These are phyloP conservation scores for Adela reaumurella DNA, from an alignment of 2,888 invertebrate species.

Conservation along the genomic window DNA sequence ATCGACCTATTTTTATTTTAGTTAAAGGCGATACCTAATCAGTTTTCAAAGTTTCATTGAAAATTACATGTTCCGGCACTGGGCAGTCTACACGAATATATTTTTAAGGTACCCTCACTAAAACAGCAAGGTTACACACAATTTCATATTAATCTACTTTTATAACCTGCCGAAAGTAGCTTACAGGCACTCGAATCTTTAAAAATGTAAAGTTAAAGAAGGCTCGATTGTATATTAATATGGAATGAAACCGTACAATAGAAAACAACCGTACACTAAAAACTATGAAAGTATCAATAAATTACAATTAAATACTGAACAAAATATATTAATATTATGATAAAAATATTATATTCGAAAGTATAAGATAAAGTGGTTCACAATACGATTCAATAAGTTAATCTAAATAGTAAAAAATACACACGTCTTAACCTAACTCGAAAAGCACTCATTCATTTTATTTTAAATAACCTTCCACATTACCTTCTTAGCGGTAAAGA, in stretches of 20 bases:
- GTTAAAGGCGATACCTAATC: no score
- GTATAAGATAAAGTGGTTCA: not conserved
- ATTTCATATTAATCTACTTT: not conserved
- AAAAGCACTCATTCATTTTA: conserved; percentile 37
- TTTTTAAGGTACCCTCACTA: no score
- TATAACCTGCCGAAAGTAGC: not conserved
- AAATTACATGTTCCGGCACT: no score
- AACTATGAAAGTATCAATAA: not conserved
- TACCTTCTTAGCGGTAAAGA: not conserved
- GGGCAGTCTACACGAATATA: no score
- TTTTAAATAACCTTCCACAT: not conserved
- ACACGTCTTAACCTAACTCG: conserved; percentile 52
- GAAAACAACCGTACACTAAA: not conserved
- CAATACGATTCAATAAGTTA: not conserved
- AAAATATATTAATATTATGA: not conserved
- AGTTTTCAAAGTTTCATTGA: no score
- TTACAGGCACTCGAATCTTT: conserved; percentile 37
- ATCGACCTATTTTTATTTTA: not conserved
- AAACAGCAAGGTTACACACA: no score
- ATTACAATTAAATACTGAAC: not conserved
- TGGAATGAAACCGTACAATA: not conserved
- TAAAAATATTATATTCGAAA: not conserved
- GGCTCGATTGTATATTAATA: conserved; percentile 26
- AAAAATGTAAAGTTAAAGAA: conserved; percentile 30
- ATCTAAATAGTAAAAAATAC: conserved; percentile 55